Base-by-base conservation (phyloP, 2,113 vertebrate species). In the Camarhynchus parvulus region DNA sequence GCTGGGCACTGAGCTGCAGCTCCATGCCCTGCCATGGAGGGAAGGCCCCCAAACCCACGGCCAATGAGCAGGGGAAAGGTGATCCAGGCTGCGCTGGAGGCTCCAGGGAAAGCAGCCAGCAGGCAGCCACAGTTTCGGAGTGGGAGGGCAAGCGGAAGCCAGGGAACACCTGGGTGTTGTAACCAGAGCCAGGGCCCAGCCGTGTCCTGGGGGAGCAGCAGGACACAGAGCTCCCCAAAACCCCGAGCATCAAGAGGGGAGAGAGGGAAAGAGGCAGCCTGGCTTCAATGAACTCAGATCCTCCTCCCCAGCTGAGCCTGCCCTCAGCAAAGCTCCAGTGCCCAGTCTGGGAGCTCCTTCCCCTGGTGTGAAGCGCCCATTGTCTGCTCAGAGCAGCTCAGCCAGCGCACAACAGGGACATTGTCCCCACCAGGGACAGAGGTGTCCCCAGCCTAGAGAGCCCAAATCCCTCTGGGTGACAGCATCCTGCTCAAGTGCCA, bases 401-500 rank as follows among this genome's bases (percentile, higher is more conserved):
- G 69, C 9, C 8, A 30, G 69, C 31, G 19, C 66, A 90, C 90
- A 94, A 39, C 0, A 2, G 59, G 1, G 2, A 14, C 94, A 63
- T 59, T 92, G 85, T 94, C 75, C 88, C 73, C 0, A 0, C 1
- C 2, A 8, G 87, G 87, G 13, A 64, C 52, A 77, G 62, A 69
- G 23, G 16, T 5, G 4, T 46, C 25, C 86, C 10, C 4, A 35
- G 52, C 12, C 61, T 13, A 9, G 31, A 82, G 35, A 74, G 39
- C 6, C 59, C 41, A 22, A 0, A 2, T 33, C 28, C 44, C 53
- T 33, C 50, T 7, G 2, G 7, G n/a, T 6, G 75, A 23, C 70
- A 25, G 2, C 2, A 0, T 39, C 68, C 59, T 1, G 2, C 70
- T 52, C 3, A 0, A 35, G 64, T 10, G 35, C 3, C 6, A 1